Evolutionary conservation across 2,797 vertebrate species (phyloP).

Genomic region (Typhlichthys eigenmanni): DNA sequence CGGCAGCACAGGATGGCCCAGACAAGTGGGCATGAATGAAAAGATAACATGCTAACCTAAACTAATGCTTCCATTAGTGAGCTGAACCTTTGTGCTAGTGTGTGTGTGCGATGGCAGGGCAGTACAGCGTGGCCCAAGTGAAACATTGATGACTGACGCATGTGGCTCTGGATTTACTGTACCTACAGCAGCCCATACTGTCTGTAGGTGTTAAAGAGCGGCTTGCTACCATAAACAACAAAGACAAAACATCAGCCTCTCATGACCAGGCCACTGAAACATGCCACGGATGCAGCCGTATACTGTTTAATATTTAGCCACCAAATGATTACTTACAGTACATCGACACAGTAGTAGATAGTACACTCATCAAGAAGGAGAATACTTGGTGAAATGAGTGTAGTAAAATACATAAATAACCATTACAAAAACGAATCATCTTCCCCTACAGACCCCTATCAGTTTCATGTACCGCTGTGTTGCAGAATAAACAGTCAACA

Average conservation of each 20-base stretch:
- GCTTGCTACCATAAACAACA: slow-evolving; percentile 41
- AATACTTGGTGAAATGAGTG: background rate
- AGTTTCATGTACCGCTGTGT: too few species aligned
- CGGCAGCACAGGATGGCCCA: slow-evolving; percentile 10
- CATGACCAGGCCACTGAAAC: slow-evolving; percentile 19
- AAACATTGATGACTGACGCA: slow-evolving; percentile 45
- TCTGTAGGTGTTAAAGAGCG: slow-evolving; percentile 32
- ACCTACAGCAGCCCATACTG: slow-evolving; percentile 21
- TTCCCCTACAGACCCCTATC: too few species aligned
- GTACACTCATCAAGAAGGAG: slow-evolving; percentile 11
- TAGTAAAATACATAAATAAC: too few species aligned
- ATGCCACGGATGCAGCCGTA: slow-evolving; percentile 22
- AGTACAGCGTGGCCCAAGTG: slow-evolving; percentile 39
- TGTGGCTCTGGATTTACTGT: slow-evolving; percentile 15
- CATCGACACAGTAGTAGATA: background rate
- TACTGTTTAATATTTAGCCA: slow-evolving; percentile 39
- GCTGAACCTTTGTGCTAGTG: slow-evolving; percentile 14
- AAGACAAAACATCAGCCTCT: slow-evolving; percentile 50
- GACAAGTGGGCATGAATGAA: slow-evolving; percentile 14
- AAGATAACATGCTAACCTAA: slow-evolving; percentile 22
- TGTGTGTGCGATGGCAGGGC: slow-evolving; percentile 10
- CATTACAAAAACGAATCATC: too few species aligned
- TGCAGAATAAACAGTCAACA: too few species aligned
- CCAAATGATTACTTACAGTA: slow-evolving; percentile 18
- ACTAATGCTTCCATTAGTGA: background rate